Conservation (phyloP, 2,113 vertebrate species). For the Eonycteris spelaea region DNA sequence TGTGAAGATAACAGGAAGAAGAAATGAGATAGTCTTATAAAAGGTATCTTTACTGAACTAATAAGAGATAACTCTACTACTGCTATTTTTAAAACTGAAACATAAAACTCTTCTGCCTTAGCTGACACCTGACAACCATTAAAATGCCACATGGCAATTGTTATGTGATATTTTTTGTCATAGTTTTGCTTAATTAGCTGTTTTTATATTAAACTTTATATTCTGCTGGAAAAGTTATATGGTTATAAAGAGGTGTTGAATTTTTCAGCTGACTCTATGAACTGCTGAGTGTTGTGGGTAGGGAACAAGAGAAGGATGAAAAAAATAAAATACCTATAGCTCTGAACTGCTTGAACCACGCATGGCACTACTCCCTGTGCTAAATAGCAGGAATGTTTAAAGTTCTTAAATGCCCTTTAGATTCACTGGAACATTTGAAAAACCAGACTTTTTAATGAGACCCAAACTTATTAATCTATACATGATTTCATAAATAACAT, state of each 20-base stretch:
- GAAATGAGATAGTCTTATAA: background rate
- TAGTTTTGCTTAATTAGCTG: conserved; percentile 36
- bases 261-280: background rate
- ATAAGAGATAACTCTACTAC: background rate
- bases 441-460: background rate
- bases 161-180: background rate
- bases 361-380: background rate
- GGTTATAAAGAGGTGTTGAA: background rate
- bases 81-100: background rate
- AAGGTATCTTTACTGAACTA: background rate
- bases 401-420: background rate
- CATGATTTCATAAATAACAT: background rate
- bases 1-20: background rate
- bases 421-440: background rate
- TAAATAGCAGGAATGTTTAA: background rate
- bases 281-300: background rate
- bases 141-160: background rate
- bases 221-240: background rate
- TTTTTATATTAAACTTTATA: conserved; percentile 22
- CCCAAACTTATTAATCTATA: background rate
- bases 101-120: background rate
- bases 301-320: accelerated
- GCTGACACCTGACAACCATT: background rate
- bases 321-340: background rate
- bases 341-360: background rate